These are phyloP conservation scores for Noctuana brunneofusca DNA, from an alignment of 2,888 invertebrate species.

Conservation along the genomic window DNA sequence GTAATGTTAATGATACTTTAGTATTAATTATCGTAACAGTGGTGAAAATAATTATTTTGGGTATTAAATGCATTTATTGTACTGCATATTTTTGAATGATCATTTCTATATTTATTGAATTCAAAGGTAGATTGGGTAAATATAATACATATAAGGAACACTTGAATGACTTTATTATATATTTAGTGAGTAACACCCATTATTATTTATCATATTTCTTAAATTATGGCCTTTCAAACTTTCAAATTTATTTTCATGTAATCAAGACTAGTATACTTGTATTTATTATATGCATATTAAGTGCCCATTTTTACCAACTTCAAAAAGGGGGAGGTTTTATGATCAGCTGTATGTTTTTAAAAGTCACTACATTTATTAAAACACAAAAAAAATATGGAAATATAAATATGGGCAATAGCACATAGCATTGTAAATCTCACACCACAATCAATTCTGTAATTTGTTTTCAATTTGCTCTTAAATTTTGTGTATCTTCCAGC, in stretches of 20 bases:
- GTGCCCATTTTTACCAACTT: neutral
- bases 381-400: neutral
- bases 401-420: neutral
- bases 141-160: constrained; percentile 50
- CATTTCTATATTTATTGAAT: constrained; percentile 25
- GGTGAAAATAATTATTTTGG: constrained; percentile 42
- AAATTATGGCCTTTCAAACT: constrained; percentile 79
- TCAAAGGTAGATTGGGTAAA: constrained; percentile 69
- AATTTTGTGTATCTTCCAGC: constrained; percentile 41
- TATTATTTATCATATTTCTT: constrained; percentile 76
- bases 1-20: neutral
- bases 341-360: too few relatives aligned
- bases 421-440: neutral
- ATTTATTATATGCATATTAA: constrained; percentile 46
- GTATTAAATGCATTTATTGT: constrained; percentile 60
- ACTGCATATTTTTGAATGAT: constrained; percentile 27
- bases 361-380: neutral
- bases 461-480: constrained; percentile 40
- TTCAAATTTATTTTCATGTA: constrained; percentile 76
- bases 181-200: constrained; percentile 61
- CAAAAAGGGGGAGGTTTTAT: too few relatives aligned
- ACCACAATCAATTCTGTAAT: neutral
- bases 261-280: constrained; percentile 69
- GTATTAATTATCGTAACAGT: neutral
- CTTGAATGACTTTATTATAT: constrained; percentile 62